Conservation (phyloP, 2,888 invertebrate species). For the Diloba caeruleocephala region DNA sequence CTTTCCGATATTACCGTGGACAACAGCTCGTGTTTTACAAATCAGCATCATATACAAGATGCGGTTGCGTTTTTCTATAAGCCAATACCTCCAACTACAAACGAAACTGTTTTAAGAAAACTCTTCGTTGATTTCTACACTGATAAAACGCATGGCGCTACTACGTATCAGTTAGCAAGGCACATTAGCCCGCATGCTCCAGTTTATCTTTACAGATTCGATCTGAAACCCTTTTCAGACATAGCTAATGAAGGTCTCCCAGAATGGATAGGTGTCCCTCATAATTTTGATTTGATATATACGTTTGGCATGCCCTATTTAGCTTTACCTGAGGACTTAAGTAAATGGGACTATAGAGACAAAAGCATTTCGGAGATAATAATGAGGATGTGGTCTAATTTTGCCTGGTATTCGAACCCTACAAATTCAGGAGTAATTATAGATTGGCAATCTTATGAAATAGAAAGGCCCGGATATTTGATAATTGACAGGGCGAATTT, state of each 20-base stretch:
- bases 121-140: conserved; percentile 92
- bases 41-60: conserved; percentile 91
- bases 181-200: conserved; percentile 90
- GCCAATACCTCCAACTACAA: conserved; percentile 90
- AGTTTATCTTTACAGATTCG: conserved; percentile 93
- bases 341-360: conserved; percentile 93
- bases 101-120: conserved; percentile 90
- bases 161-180: conserved; percentile 91
- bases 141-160: conserved; percentile 93
- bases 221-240: conserved; percentile 91
- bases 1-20: conserved; percentile 89
- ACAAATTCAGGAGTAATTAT: conserved; percentile 92
- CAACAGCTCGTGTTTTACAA: conserved; percentile 89
- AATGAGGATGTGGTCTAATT: conserved; percentile 95
- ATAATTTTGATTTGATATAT: conserved; percentile 94
- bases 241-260: conserved; percentile 91
- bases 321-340: conserved; percentile 88
- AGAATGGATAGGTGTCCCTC: conserved; percentile 94
- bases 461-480: conserved; percentile 91
- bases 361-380: conserved; percentile 94
- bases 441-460: conserved; percentile 92
- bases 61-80: conserved; percentile 94
- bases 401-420: conserved; percentile 93
- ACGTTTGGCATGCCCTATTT: conserved; percentile 95
- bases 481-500: conserved; percentile 93